These are phyloP conservation scores for Protodeltote pygarga DNA, from an alignment of 2,888 invertebrate species.

Conservation along the genomic window DNA sequence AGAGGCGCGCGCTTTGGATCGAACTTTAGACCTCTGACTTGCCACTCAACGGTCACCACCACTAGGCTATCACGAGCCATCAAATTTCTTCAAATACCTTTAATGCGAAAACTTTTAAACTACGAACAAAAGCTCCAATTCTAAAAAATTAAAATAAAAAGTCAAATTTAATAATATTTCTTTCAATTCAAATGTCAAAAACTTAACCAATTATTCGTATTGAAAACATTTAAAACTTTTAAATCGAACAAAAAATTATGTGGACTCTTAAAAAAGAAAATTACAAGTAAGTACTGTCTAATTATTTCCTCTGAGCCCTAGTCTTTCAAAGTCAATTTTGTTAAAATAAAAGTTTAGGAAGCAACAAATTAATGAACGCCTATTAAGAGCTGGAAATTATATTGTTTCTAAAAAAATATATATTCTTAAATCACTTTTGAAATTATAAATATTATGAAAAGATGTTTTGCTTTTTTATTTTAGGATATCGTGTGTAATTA, in stretches of 20 bases:
- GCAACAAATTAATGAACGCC: too few species aligned
- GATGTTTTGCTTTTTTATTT: too few species aligned
- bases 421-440: too few species aligned
- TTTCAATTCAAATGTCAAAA: slow-evolving; percentile 22
- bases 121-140: slow-evolving; percentile 6
- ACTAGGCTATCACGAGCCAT: too few species aligned
- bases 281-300: slow-evolving; percentile 9
- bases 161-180: slow-evolving; percentile 14
- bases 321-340: slow-evolving; percentile 21
- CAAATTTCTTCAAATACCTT: too few species aligned
- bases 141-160: slow-evolving; percentile 11
- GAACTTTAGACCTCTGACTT: too few species aligned
- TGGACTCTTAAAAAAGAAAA: slow-evolving; percentile 12
- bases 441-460: too few species aligned
- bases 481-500: too few species aligned
- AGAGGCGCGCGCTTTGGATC: too few species aligned
- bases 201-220: slow-evolving; percentile 31
- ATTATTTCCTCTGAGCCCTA: slow-evolving; percentile 19
- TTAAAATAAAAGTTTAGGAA: slow-evolving; percentile 23
- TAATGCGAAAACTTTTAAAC: neutral
- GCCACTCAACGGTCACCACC: too few species aligned
- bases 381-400: too few species aligned
- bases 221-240: slow-evolving; percentile 9
- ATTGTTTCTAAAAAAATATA: too few species aligned
- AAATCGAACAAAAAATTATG: neutral